phyloP scores from a whole-genome alignment of 2,797 vertebrate species.

The Danio jaintianensis region DNA sequence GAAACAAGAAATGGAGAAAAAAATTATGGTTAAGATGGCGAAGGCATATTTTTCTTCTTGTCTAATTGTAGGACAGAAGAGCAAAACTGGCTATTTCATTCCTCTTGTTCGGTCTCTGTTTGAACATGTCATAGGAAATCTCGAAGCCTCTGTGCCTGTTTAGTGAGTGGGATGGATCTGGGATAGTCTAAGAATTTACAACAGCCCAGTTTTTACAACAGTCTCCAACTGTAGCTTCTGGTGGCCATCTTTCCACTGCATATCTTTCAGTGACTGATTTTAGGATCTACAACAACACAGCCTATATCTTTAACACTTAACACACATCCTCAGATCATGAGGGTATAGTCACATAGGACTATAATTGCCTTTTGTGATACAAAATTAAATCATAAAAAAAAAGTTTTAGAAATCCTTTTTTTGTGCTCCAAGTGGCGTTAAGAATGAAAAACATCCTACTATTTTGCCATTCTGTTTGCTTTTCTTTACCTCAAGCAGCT shows the following conservation, averaged over 20 bases:
- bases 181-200: not conserved
- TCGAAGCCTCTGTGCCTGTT: constrained; percentile 6
- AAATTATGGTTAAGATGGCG: not conserved
- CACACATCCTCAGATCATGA: not conserved
- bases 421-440: constrained; percentile 18
- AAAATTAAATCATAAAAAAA: not conserved
- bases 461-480: constrained; percentile 1
- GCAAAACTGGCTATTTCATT: not conserved
- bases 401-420: not conserved
- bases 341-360: constrained; percentile 12
- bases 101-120: constrained; percentile 23
- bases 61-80: not conserved
- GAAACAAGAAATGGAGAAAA: constrained; percentile 36
- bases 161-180: constrained; percentile 11
- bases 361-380: not conserved
- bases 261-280: constrained; percentile 15
- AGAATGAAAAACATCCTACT: not conserved
- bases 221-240: not conserved
- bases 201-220: not conserved
- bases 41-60: not conserved
- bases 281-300: constrained; percentile 12
- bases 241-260: not conserved
- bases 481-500: constrained; percentile 10
- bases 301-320: constrained; percentile 11
- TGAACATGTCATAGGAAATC: constrained; percentile 42